Conservation (phyloP, 1,140 invertebrate genomes). For the Aphelinus atriplicis region DNA sequence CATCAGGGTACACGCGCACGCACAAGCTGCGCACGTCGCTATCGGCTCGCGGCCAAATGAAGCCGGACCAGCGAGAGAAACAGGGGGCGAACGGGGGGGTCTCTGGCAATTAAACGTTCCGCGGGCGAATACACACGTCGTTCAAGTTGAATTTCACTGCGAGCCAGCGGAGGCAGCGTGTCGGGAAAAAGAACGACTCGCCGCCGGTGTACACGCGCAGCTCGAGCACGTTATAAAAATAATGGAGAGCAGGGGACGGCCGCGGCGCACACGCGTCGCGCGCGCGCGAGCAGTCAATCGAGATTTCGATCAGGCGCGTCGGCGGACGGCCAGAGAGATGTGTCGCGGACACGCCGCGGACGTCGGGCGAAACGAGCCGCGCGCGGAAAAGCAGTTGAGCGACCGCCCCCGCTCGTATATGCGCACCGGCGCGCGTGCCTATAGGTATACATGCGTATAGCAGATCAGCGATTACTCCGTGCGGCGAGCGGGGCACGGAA, state of each 20-base stretch:
- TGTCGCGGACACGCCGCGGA: conserved; percentile 8
- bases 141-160: too few species aligned
- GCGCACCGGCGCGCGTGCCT: not conserved
- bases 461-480: not conserved
- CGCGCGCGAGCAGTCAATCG: conserved; percentile 18
- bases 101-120: too few species aligned
- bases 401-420: not conserved
- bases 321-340: not conserved
- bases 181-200: too few species aligned
- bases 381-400: conserved; percentile 3
- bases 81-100: too few species aligned
- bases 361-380: not conserved
- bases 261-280: not conserved
- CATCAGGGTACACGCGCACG: too few species aligned
- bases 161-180: too few species aligned
- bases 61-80: too few species aligned
- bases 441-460: not conserved
- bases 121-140: too few species aligned
- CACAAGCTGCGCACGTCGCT: too few species aligned
- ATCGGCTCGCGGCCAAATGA: too few species aligned
- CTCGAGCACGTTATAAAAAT: conserved; percentile 9
- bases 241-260: not conserved
- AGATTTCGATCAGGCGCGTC: conserved; percentile 15
- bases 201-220: too few species aligned
- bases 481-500: not conserved